Conservation (phyloP, 1,140 invertebrate genomes). For the Vollenhovia emeryi region DNA sequence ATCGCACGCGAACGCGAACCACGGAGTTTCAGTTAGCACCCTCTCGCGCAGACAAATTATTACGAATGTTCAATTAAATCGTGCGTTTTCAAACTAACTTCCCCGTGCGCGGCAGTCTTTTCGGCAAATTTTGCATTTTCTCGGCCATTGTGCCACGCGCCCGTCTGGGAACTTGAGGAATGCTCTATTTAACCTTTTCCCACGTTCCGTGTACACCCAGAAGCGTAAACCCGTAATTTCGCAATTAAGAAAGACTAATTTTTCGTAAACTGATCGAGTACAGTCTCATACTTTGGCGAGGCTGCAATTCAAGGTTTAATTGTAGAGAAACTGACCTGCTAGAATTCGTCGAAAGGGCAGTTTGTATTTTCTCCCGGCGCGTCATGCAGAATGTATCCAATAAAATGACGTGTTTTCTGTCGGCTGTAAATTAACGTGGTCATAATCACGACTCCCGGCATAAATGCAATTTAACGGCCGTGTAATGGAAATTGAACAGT, state of each 20-base stretch:
- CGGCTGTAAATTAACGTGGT: neutral
- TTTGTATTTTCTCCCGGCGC: neutral
- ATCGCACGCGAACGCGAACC: slow-evolving; percentile 49
- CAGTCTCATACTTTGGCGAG: neutral
- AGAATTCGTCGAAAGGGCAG: neutral
- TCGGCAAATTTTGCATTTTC: slow-evolving; percentile 27
- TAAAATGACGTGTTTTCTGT: slow-evolving; percentile 7
- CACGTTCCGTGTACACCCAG: neutral
- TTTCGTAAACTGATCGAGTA: neutral
- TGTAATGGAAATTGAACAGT: neutral
- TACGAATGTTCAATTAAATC: slow-evolving; percentile 57
- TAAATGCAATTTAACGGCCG: neutral
- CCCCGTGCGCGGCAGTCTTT: neutral
- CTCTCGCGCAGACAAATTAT: slow-evolving; percentile 49
- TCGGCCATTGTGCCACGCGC: neutral
- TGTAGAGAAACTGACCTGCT: neutral
- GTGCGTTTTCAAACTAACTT: slow-evolving; percentile 40
- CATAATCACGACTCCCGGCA: neutral
- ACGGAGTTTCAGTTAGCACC: slow-evolving; percentile 61
- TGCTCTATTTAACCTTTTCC: slow-evolving; percentile 21
- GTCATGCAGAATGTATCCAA: neutral
- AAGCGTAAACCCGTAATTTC: neutral
- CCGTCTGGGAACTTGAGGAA: neutral
- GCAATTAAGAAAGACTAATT: neutral
- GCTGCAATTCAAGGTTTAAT: neutral